Percentiles rank a stretch among this genome's conserved stretches.
These are phyloP conservation scores for Subacronicta megacephala DNA, from an alignment of 2,888 invertebrate species.

Conservation along the genomic window DNA sequence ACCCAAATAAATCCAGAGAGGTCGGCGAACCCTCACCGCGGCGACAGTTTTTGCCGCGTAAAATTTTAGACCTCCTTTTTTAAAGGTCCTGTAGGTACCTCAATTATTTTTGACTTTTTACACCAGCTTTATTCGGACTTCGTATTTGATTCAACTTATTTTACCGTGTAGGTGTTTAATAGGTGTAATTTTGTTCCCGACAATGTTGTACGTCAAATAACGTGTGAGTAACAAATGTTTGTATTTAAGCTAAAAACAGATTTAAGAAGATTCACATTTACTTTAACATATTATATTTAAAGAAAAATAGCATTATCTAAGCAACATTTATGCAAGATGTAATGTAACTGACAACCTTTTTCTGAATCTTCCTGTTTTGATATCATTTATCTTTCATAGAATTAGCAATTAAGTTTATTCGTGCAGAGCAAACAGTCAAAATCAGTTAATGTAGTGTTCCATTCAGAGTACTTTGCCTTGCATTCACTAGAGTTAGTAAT, in stretches of 20 bases:
- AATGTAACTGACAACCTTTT: no score
- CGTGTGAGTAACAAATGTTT: conserved; percentile 27
- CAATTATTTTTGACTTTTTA: conserved; percentile 88
- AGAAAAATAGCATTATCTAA: no score
- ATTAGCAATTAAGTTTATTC: conserved; percentile 27
- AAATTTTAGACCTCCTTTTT: conserved; percentile 79
- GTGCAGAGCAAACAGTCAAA: conserved; percentile 29
- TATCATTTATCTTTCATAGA: conserved; percentile 15
- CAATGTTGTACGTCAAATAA: conserved; percentile 46
- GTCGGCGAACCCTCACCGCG: conserved; percentile 75
- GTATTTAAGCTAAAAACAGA: conserved; percentile 14
- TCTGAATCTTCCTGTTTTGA: neutral
- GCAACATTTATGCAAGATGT: no score
- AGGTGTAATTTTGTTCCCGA: conserved; percentile 52
- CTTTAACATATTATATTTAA: neutral
- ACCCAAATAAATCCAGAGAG: conserved; percentile 81
- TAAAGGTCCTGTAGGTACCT: conserved; percentile 69
- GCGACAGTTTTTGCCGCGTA: conserved; percentile 84
- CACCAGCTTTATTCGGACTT: conserved; percentile 76
- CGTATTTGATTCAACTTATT: conserved; percentile 70
- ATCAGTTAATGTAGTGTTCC: conserved; percentile 35
- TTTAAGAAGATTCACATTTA: conserved; percentile 6
- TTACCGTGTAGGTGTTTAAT: conserved; percentile 58
- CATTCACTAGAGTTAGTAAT: conserved; percentile 25
- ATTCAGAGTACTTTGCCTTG: conserved; percentile 20